These are phyloP conservation scores for Cataglyphis rosenhaueri DNA, from an alignment of 2,888 invertebrate species.

Conservation along the genomic window DNA sequence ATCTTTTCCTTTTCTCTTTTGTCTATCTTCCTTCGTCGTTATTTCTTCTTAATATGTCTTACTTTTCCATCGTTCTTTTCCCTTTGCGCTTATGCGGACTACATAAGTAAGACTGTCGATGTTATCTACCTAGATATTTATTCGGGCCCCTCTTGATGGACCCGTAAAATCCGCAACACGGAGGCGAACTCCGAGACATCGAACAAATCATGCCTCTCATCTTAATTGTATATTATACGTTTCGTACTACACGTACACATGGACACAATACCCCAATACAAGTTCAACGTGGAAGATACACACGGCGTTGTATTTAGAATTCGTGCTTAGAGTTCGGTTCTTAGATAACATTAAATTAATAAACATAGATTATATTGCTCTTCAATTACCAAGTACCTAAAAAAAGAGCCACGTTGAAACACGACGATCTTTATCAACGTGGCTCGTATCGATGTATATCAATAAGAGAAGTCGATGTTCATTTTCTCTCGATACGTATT, in stretches of 20 bases:
- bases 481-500: conserved; percentile 41
- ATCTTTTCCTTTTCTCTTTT: conserved; percentile 23
- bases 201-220: conserved; percentile 59
- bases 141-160: conserved; percentile 39
- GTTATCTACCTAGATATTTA: conserved; percentile 22
- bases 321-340: conserved; percentile 75
- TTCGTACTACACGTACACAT: conserved; percentile 41
- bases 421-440: conserved; percentile 52
- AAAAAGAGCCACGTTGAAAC: conserved; percentile 64
- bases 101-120: conserved; percentile 63
- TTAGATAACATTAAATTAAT: conserved; percentile 76
- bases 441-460: conserved; percentile 29
- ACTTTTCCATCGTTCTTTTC: conserved; percentile 30
- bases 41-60: background rate
- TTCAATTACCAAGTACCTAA: conserved; percentile 79
- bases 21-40: conserved; percentile 21
- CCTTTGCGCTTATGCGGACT: background rate
- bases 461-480: background rate
- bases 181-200: conserved; percentile 34
- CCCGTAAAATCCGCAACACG: conserved; percentile 61
- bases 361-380: conserved; percentile 74
- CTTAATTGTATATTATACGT: conserved; percentile 36
- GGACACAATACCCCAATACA: background rate
- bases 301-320: conserved; percentile 77
- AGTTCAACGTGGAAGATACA: conserved; percentile 29